Evolutionary conservation across 30 jellyfish, hydroid and myxozoan genomes (phyloP), one percentile per base, ranked within the genome.

Genomic region (Catostylus mosaicus): DNA sequence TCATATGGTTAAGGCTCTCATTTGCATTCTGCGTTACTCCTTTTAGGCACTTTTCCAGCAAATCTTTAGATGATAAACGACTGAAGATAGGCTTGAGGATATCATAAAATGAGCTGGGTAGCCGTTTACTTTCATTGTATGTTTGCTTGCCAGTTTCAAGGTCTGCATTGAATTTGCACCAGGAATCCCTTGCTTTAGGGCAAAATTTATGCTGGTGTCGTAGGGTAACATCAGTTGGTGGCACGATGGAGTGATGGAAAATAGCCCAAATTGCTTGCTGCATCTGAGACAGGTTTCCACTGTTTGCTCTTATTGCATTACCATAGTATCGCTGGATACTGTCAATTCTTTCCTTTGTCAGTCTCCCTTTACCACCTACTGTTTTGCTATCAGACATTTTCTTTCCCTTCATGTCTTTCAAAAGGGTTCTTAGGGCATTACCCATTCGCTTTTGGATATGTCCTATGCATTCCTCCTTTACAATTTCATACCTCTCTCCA

Each of bases 141-240:
- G 80, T 32, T 11, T 47, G 23, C 35, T 51, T 34, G 18, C 86
- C 86, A 46, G 75, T 74, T 10, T 10, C 80, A 20, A 51, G 43
- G 26, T 74, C 86, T 50, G 30, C 36, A 24, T 74, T 47, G 50
- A 74, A 74, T 74, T 74, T 71, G 76, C 84, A 71, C 84, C 84
- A 71, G 12, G 84, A 71, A 12, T 36, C 76, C 40, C 40, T 46
- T 35, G 78, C 84, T 71, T 71, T 71, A 14, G 76, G 84, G 84
- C 84, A 71, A 33, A 71, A 43, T 71, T 33, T 22, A 40, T 71
- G 84, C 76, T 71, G 84, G 12, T 36, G 30, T 10, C n/a, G 34
- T 20, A 43, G 27, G n/a, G 79, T 27, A 33, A 77, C 19, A 9
- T 35, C 34, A 32, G 71, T 71, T 22, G 27, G 22, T 14, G 56